Percentiles rank a stretch among this genome's conserved stretches.
These are phyloP conservation scores for Cyprinella venusta DNA, from an alignment of 2,797 vertebrate species.

Conservation along the genomic window DNA sequence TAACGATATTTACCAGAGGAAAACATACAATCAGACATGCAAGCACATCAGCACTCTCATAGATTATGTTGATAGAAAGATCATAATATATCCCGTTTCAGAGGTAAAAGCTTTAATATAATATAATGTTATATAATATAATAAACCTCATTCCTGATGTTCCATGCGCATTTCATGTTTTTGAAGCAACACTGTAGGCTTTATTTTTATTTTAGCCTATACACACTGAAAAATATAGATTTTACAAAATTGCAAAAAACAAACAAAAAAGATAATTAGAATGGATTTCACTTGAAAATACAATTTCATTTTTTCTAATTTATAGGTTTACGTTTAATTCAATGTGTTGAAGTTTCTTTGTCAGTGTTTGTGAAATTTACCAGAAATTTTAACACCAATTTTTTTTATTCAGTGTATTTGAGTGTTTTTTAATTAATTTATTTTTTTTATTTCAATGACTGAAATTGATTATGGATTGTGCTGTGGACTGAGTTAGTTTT, in stretches of 20 bases:
- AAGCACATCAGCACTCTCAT: neutral
- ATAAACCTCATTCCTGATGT: neutral
- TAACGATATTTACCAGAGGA: neutral
- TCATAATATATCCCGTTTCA: neutral
- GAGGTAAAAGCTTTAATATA: neutral
- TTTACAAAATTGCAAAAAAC: too few species aligned
- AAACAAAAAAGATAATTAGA: too few species aligned
- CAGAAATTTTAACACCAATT: neutral
- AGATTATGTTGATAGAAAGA: neutral
- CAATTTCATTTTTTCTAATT: too few species aligned
- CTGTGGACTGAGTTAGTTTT: conserved; percentile 1
- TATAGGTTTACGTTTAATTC: too few species aligned
- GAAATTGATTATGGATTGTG: neutral
- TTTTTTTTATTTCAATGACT: neutral
- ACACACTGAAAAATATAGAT: too few species aligned
- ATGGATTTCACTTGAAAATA: too few species aligned
- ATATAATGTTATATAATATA: too few species aligned
- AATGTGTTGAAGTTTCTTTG: neutral
- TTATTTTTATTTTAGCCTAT: neutral
- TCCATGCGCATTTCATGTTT: neutral
- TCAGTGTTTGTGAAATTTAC: neutral
- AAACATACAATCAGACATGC: neutral
- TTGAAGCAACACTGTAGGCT: neutral
- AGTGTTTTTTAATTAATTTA: neutral
- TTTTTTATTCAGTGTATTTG: neutral